Conservation (phyloP, 2,888 invertebrate species). For the Hydriomena furcata region DNA sequence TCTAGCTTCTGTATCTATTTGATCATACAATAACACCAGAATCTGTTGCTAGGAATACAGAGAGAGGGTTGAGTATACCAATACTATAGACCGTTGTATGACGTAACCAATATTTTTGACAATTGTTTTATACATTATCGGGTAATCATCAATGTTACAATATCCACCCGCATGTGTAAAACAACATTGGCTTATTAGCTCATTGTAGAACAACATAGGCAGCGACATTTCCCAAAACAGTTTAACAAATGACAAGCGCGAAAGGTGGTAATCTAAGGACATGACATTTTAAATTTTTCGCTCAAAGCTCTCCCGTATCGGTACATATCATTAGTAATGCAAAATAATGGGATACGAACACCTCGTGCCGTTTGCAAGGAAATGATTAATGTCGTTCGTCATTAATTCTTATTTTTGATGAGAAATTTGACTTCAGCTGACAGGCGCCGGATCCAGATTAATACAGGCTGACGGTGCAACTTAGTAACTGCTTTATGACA, state of each 20-base stretch:
- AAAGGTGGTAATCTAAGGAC: slow-evolving; percentile 53
- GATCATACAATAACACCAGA: no score
- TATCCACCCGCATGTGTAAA: no score
- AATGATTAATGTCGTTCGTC: slow-evolving; percentile 81
- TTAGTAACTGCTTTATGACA: slow-evolving; percentile 61
- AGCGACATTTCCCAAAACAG: slow-evolving; percentile 2
- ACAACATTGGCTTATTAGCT: neutral
- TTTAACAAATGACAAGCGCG: slow-evolving; percentile 21
- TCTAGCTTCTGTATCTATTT: no score
- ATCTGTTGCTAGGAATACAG: no score
- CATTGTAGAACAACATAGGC: no score
- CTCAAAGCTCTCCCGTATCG: slow-evolving; percentile 71
- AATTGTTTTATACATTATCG: no score
- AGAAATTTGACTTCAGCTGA: slow-evolving; percentile 80
- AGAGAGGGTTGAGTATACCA: no score
- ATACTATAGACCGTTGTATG: no score
- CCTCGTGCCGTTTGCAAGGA: slow-evolving; percentile 81
- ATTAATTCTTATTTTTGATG: slow-evolving; percentile 84
- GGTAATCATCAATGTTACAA: no score
- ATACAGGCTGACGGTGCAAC: slow-evolving; percentile 80
- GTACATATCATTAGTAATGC: slow-evolving; percentile 83
- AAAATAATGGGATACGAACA: slow-evolving; percentile 83
- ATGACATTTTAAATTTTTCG: slow-evolving; percentile 69
- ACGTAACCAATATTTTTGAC: no score
- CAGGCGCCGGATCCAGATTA: slow-evolving; percentile 77